Conservation (phyloP, 1,140 invertebrate genomes). For the Coptotermes formosanus region DNA sequence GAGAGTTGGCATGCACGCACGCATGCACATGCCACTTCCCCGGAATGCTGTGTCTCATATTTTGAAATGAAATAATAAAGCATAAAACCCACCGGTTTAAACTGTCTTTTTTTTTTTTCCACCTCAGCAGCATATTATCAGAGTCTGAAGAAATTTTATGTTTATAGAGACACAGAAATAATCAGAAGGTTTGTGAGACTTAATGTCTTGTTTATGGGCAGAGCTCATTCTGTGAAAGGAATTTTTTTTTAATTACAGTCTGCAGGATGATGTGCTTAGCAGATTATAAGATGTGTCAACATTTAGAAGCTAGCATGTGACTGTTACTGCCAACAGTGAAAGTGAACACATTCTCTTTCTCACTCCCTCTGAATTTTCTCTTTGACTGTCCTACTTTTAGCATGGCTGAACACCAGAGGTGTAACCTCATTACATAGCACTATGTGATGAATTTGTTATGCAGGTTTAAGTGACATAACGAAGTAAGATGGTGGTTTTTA, state of each 20-base stretch:
- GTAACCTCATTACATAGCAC: not conserved
- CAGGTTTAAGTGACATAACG: constrained; percentile 1
- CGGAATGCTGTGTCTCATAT: no score
- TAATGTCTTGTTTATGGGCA: not conserved
- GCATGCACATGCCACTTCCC: no score
- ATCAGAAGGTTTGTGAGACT: not conserved
- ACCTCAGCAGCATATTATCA: no score
- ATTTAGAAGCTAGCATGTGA: constrained; percentile 11
- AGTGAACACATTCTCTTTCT: not conserved
- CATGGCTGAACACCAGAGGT: constrained; percentile 7
- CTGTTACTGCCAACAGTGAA: not conserved
- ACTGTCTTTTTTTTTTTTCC: no score
- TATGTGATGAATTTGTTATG: constrained; percentile 9
- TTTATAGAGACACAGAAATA: no score
- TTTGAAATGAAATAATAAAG: no score
- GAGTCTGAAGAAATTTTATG: no score
- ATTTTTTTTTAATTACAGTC: not conserved
- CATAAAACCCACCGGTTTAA: no score
- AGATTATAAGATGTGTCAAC: not conserved
- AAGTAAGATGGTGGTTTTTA: not conserved
- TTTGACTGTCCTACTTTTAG: not conserved
- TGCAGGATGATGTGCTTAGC: not conserved
- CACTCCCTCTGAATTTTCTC: not conserved
- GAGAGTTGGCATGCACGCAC: no score
- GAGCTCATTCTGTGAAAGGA: not conserved